Percentiles rank a stretch among this genome's conserved stretches.
Conservation (phyloP, 2,113 vertebrate genomes). For the Rhipidura dahli region DNA sequence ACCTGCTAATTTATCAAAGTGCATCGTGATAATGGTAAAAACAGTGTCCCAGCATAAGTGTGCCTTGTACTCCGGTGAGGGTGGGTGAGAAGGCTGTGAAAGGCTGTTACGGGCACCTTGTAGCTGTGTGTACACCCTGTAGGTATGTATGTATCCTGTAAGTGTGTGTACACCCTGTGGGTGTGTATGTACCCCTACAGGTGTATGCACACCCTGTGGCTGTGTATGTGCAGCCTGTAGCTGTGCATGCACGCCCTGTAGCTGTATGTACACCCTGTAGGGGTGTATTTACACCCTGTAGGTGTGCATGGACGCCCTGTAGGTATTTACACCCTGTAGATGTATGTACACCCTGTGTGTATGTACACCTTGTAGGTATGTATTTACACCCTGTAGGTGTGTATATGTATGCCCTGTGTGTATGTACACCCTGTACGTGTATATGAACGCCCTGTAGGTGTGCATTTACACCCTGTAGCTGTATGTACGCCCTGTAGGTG, state of each 20-base stretch:
- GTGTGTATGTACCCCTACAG: neutral
- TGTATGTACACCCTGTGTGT: rapidly evolving
- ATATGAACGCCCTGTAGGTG: no score
- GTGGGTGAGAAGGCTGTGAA: rapidly evolving
- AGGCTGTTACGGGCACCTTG: neutral
- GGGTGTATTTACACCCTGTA: no score
- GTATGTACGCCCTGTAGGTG: no score
- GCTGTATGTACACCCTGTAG: neutral
- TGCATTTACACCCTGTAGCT: neutral
- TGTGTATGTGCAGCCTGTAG: rapidly evolving
- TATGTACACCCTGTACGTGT: rapidly evolving
- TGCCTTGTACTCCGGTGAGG: rapidly evolving
- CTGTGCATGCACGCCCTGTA: neutral
- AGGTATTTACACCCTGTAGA: rapidly evolving
- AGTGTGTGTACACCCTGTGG: neutral
- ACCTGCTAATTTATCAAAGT: neutral
- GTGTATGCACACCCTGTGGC: neutral
- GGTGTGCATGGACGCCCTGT: neutral
- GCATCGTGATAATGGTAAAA: rapidly evolving
- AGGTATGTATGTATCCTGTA: neutral
- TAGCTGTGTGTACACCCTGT: neutral
- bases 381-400: no score
- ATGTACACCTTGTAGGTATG: rapidly evolving
- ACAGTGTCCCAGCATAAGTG: neutral
- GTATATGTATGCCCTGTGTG: no score